phyloP scores from a whole-genome alignment of 2,797 vertebrate genomes.

The Oryzias dopingdopingensis region DNA sequence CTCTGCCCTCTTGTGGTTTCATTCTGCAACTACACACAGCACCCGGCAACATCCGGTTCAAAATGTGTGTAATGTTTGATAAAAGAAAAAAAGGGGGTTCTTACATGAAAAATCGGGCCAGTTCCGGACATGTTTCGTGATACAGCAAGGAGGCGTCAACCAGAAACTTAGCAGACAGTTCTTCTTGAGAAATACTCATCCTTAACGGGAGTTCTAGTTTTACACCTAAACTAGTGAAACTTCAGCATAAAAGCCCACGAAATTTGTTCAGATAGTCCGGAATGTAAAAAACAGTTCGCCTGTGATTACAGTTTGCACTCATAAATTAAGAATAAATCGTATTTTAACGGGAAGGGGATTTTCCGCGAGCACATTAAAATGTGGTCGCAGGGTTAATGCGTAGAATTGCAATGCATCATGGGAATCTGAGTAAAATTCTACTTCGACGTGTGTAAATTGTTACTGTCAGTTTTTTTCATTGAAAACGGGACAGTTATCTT shows the following conservation, averaged over 20 bases:
- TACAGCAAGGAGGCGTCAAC: slow-evolving; percentile 67
- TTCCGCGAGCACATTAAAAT: slow-evolving; percentile 16
- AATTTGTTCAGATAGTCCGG: too few relatives aligned
- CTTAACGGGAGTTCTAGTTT: not conserved
- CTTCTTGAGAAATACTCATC: not conserved
- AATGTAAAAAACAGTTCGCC: too few relatives aligned
- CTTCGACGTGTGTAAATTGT: too few relatives aligned
- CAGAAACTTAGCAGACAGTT: slow-evolving; percentile 42
- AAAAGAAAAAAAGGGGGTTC: slow-evolving; percentile 13
- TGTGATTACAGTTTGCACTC: too few relatives aligned
- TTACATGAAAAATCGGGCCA: slow-evolving; percentile 77
- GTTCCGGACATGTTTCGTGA: slow-evolving; percentile 70
- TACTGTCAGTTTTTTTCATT: too few relatives aligned
- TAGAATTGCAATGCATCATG: slow-evolving; percentile 40
- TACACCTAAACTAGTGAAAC: slow-evolving; percentile 6
- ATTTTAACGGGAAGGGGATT: too few relatives aligned
- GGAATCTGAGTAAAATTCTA: slow-evolving; percentile 42
- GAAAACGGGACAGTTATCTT: too few relatives aligned
- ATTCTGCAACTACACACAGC: slow-evolving; percentile 46
- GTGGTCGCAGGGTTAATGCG: slow-evolving; percentile 44
- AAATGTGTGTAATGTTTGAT: too few relatives aligned
- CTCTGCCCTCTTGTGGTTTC: slow-evolving; percentile 56
- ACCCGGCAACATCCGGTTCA: not conserved
- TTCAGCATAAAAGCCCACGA: not conserved
- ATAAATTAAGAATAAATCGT: too few relatives aligned